Percentiles rank a stretch among this genome's conserved stretches.
Evolutionary conservation across 2,888 invertebrate species (phyloP).

Genomic region (Pyrrhia umbra): DNA sequence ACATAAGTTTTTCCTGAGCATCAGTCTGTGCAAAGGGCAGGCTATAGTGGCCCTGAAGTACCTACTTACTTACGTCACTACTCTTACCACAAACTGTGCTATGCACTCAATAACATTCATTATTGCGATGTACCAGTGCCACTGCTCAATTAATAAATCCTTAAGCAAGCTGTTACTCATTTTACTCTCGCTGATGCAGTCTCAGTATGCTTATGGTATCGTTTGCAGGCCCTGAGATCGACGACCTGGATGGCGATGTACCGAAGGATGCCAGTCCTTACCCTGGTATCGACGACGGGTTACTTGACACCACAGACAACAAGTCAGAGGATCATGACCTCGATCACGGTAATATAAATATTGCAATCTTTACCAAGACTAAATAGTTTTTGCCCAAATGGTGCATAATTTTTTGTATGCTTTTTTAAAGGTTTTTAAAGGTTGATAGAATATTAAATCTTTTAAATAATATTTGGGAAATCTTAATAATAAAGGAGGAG

Average conservation of each 20-base stretch:
- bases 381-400: no score
- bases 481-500: no score
- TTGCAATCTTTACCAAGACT: no score
- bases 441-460: no score
- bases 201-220: no score
- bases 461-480: no score
- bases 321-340: conserved; percentile 63
- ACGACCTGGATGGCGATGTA: conserved; percentile 86
- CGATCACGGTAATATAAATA: conserved; percentile 61
- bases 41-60: no score
- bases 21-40: no score
- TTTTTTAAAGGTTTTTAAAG: no score
- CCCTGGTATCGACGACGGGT: conserved; percentile 92
- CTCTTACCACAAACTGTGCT: background rate
- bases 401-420: no score
- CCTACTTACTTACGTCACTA: background rate
- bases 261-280: conserved; percentile 78
- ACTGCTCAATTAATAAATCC: background rate
- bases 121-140: no score
- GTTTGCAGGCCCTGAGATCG: conserved; percentile 89
- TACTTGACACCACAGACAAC: conserved; percentile 80
- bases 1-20: no score
- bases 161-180: background rate
- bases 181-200: background rate
- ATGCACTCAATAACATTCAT: background rate